phyloP scores from a whole-genome alignment of 37 sponge, comb jelly and placozoan species.

The Bolinopsis microptera region DNA sequence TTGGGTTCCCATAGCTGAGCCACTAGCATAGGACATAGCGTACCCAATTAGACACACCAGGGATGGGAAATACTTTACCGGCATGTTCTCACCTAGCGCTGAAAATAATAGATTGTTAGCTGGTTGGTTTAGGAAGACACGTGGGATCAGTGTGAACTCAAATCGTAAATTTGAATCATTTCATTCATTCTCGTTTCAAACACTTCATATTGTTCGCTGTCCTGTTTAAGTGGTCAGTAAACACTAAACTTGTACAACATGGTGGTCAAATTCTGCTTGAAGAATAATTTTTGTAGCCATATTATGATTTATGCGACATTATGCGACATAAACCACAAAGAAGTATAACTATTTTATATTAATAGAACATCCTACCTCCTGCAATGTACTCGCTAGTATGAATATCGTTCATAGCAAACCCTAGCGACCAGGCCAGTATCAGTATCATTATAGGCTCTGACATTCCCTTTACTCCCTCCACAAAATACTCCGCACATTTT shows the following conservation, averaged over 20 bases:
- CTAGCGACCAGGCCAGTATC: conserved; percentile 73
- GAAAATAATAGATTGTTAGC: conserved; percentile 23
- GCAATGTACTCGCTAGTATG: conserved; percentile 16
- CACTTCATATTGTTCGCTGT: no score
- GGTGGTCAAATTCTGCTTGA: no score
- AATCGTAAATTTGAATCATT: background rate
- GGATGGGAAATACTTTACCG: conserved; percentile 8
- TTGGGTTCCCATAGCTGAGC: conserved; percentile 45
- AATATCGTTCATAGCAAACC: conserved; percentile 68
- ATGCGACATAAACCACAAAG: no score
- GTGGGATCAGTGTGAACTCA: no score
- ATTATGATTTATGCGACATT: no score
- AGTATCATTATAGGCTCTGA: conserved; percentile 72
- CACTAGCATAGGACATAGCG: conserved; percentile 42
- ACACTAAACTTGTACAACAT: no score
- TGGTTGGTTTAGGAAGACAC: no score
- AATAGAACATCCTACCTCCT: background rate
- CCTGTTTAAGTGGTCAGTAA: no score
- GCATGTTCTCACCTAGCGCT: conserved; percentile 16
- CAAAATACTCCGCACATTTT: background rate
- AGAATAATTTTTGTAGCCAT: no score
- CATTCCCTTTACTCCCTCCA: conserved; percentile 72
- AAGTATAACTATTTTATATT: no score
- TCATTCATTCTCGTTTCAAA: no score
- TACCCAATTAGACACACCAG: conserved; percentile 33